phyloP scores from a whole-genome alignment of 2,113 vertebrate species.

The Tauraco erythrolophus region DNA sequence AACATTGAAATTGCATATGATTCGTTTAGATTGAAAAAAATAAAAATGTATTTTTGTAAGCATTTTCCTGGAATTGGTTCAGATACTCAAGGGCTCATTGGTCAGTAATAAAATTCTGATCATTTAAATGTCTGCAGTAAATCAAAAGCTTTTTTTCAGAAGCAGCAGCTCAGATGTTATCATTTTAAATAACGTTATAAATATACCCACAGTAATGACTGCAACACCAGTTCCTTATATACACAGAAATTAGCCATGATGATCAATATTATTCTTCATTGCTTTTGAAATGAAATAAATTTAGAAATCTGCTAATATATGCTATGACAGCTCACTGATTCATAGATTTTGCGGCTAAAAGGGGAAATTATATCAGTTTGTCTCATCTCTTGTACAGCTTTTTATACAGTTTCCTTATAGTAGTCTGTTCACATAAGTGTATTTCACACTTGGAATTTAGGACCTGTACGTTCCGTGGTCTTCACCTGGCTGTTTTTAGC shows the following conservation, averaged over 20 bases:
- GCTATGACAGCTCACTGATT: background rate
- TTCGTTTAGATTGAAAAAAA: background rate
- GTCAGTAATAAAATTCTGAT: constrained; percentile 5
- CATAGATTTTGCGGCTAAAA: background rate
- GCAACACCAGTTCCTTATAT: background rate
- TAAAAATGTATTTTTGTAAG: background rate
- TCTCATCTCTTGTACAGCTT: background rate
- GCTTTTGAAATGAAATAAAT: background rate
- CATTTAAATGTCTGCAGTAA: constrained; percentile 2
- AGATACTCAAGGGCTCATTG: background rate
- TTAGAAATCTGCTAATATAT: background rate
- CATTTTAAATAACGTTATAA: background rate
- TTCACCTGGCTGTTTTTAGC: background rate
- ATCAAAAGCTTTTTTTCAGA: background rate
- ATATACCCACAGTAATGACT: background rate
- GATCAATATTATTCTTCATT: background rate
- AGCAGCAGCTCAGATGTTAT: background rate
- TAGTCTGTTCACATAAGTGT: background rate
- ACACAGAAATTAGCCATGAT: background rate
- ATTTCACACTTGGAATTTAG: background rate
- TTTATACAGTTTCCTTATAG: background rate
- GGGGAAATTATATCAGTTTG: background rate
- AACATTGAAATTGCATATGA: background rate
- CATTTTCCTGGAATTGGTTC: background rate
- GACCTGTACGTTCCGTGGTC: background rate